phyloP scores from a whole-genome alignment of 2,113 vertebrate species.

The Lontra canadensis region DNA sequence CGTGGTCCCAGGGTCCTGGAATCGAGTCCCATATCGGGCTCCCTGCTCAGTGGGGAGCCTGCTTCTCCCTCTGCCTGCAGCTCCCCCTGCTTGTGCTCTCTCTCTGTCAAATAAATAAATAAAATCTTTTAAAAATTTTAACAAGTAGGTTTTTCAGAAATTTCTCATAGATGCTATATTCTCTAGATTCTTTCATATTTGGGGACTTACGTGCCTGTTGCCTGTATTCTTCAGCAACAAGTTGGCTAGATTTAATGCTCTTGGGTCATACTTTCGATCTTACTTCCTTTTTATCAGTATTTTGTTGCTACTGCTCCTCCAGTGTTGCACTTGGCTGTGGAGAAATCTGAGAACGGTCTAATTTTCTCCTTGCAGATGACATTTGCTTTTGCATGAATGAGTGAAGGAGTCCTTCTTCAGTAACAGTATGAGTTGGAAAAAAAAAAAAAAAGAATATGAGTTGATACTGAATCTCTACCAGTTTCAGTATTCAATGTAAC shows the following conservation, averaged over 20 bases:
- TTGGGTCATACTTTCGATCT: background rate
- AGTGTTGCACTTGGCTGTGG: background rate
- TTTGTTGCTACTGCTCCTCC: background rate
- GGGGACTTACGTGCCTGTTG: background rate
- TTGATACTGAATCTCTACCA: background rate
- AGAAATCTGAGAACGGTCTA: background rate
- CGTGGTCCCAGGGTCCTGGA: too few species aligned
- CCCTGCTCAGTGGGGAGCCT: too few species aligned
- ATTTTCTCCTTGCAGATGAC: background rate
- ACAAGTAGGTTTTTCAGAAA: background rate
- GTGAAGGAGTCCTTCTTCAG: background rate
- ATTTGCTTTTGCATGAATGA: background rate
- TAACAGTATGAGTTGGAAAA: background rate
- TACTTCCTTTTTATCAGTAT: background rate
- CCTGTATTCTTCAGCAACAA: background rate
- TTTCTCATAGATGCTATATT: background rate
- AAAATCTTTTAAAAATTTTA: background rate
- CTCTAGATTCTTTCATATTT: background rate
- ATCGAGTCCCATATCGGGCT: too few species aligned
- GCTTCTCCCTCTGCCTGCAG: too few species aligned
- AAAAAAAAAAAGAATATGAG: background rate
- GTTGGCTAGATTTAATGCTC: background rate
- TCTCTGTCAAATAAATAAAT: too few species aligned
- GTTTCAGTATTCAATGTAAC: background rate
- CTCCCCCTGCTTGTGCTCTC: too few species aligned